These are phyloP conservation scores for Geopemphigus sp. DNA, from an alignment of 1,140 invertebrate species.

Conservation along the genomic window DNA sequence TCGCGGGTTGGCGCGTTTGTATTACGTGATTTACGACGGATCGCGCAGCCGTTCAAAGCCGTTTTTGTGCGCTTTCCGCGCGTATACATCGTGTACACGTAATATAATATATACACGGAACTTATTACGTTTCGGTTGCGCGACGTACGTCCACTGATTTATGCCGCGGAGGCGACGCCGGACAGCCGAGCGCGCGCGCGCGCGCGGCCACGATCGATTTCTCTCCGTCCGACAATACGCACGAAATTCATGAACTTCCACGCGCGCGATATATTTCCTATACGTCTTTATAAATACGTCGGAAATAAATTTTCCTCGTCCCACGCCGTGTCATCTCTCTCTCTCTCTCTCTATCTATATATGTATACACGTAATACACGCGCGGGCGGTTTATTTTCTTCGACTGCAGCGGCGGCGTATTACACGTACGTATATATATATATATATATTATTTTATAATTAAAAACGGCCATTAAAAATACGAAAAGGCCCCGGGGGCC, in stretches of 20 bases:
- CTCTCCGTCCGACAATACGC: too few species aligned
- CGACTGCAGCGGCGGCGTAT: neutral
- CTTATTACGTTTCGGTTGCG: slow-evolving; percentile 13
- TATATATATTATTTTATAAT: slow-evolving; percentile 34
- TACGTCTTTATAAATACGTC: slow-evolving; percentile 1
- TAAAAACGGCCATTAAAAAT: slow-evolving; percentile 37
- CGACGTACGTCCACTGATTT: slow-evolving; percentile 9
- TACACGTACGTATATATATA: neutral
- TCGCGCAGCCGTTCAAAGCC: neutral
- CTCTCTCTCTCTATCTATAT: neutral
- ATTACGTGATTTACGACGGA: neutral
- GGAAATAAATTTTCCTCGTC: slow-evolving; percentile 3
- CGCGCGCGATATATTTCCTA: neutral
- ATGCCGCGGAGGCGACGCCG: neutral
- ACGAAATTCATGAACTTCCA: neutral
- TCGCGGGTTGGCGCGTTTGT: too few species aligned
- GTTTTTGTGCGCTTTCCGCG: neutral
- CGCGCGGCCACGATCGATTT: too few species aligned
- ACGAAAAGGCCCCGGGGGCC: slow-evolving; percentile 29
- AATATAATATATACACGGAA: neutral
- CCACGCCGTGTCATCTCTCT: neutral
- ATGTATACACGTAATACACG: neutral
- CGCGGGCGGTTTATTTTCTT: too few species aligned
- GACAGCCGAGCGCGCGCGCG: neutral
- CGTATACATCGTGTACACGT: neutral